Percentiles rank a stretch among this genome's conserved stretches.
Conservation (phyloP, 2,113 vertebrate genomes). For the Gymnarchus niloticus region DNA sequence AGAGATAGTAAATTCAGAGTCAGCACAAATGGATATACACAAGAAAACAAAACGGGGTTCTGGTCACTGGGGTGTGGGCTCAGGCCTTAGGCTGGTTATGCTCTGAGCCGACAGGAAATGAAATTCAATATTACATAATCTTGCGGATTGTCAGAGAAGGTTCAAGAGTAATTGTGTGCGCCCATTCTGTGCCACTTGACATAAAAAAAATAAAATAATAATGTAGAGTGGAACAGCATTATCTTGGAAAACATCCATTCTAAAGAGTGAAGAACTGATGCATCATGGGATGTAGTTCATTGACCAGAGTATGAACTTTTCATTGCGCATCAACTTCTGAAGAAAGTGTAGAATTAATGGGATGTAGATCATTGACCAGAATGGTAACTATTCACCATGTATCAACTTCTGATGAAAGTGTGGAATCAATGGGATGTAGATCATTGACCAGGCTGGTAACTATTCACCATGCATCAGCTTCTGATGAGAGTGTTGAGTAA, state of each 20-base stretch:
- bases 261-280: neutral
- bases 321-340: neutral
- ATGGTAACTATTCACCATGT: neutral
- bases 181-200: neutral
- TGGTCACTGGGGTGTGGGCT: neutral
- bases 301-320: neutral
- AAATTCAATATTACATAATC: neutral
- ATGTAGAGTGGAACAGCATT: neutral
- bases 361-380: conserved; percentile 1
- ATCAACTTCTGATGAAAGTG: neutral
- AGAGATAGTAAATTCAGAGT: no score
- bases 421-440: conserved; percentile 6
- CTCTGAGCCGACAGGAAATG: neutral
- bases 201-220: neutral
- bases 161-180: neutral
- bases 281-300: conserved; percentile 1
- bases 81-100: neutral
- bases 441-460: conserved; percentile 6
- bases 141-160: neutral
- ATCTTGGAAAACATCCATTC: neutral
- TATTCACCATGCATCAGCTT: conserved; percentile 6
- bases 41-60: no score
- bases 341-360: neutral
- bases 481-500: neutral
- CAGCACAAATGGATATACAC: no score